Evolutionary conservation across 2,113 vertebrate genomes (phyloP).

Genomic region (Petromus typicus): DNA sequence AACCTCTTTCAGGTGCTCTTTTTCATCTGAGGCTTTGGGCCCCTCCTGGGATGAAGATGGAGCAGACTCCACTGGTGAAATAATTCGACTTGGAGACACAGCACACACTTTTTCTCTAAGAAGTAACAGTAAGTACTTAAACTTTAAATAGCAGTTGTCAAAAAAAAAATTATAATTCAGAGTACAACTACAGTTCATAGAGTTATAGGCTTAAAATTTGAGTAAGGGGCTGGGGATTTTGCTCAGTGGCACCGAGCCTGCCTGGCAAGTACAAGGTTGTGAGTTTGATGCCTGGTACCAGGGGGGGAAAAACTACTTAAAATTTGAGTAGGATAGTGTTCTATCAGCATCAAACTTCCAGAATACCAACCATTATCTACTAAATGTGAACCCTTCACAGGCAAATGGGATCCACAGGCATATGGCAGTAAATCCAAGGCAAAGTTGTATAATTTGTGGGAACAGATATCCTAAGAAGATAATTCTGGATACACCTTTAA

Average conservation of each 20-base stretch:
- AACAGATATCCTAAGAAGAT: not conserved
- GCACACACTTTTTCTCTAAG: conserved; percentile 90
- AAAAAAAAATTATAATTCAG: not conserved
- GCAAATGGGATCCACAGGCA: not conserved
- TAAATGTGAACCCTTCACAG: not conserved
- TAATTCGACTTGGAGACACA: conserved; percentile 93
- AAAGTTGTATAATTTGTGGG: not conserved
- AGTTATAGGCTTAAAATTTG: not conserved
- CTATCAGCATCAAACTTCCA: conserved; percentile 4
- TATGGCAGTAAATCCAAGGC: not conserved
- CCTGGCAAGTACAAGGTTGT: too few relatives aligned
- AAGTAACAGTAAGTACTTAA: conserved; percentile 87
- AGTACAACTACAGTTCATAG: not conserved
- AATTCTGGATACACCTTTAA: not conserved
- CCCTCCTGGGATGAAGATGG: conserved; percentile 88
- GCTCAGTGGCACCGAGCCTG: too few relatives aligned
- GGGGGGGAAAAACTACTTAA: too few relatives aligned
- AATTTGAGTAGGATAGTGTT: too few relatives aligned
- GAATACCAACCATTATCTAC: not conserved
- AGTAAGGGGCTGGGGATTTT: not conserved
- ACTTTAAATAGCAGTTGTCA: not conserved
- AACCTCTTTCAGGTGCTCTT: conserved; percentile 78
- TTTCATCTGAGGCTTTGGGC: conserved; percentile 76
- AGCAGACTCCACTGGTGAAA: conserved; percentile 90
- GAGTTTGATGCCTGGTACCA: too few relatives aligned